phyloP scores from a whole-genome alignment of 2,113 vertebrate genomes.

The rat (Rattus norvegicus) region GRCr8 NC_086024.1:31190501-31191000 shows the following conservation, averaged over 20 bases:
- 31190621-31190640: not conserved
- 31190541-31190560: slow-evolving; percentile 62
- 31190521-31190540: slow-evolving; percentile 80
- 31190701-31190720: not conserved
- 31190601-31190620: slow-evolving; percentile 8
- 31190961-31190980: fast-evolving
- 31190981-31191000: not conserved
- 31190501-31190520: slow-evolving; percentile 42
- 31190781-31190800: slow-evolving; percentile 18
- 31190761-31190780: not conserved
- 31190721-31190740: not conserved
- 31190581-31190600: slow-evolving; percentile 60
- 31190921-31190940: not conserved
- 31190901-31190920: not conserved
- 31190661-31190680: not conserved
- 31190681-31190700: not conserved
- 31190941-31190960: not conserved
- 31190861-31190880: not conserved
- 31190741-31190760: not conserved
- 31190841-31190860: slow-evolving; percentile 37
- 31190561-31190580: slow-evolving; percentile 67
- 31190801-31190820: slow-evolving; percentile 72
- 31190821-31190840: slow-evolving; percentile 73
- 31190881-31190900: not conserved
- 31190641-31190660: not conserved